Evolutionary conservation across 2,113 vertebrate species (phyloP).

Genomic region (Apodemus sylvaticus): DNA sequence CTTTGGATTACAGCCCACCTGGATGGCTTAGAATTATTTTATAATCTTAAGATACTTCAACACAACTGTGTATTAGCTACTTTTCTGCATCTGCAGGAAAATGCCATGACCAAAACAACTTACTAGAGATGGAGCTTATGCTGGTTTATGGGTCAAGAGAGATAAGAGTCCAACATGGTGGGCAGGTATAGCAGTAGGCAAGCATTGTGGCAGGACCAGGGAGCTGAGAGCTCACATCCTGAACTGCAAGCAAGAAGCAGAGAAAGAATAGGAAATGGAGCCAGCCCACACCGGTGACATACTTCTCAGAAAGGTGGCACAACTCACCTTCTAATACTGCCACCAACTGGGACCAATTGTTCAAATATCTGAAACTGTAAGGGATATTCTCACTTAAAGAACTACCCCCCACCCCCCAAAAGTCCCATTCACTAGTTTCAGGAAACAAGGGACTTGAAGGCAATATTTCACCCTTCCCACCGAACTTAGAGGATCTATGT

Average conservation of each 20-base stretch:
- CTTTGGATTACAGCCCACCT: not conserved
- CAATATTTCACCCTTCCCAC: not conserved
- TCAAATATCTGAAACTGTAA: not conserved
- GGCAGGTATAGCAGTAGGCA: not conserved
- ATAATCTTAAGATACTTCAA: not conserved
- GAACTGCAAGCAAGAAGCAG: not conserved
- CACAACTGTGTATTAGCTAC: not conserved
- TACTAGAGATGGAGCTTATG: not conserved
- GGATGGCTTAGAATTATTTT: not conserved
- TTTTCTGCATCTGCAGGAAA: not conserved
- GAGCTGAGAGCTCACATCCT: not conserved
- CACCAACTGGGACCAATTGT: not conserved
- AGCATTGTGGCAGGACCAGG: not conserved
- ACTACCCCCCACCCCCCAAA: not conserved
- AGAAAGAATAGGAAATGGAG: not conserved
- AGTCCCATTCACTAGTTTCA: not conserved
- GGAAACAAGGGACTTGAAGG: not conserved
- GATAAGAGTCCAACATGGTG: not conserved
- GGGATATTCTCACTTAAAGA: not conserved
- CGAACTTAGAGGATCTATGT: not conserved
- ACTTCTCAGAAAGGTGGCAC: not conserved
- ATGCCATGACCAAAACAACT: not conserved
- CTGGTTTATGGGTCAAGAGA: not conserved
- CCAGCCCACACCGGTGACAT: not conserved
- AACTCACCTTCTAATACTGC: not conserved